These are phyloP conservation scores for Rhyacophila evoluta DNA, from an alignment of 2,888 invertebrate genomes.

Conservation along the genomic window DNA sequence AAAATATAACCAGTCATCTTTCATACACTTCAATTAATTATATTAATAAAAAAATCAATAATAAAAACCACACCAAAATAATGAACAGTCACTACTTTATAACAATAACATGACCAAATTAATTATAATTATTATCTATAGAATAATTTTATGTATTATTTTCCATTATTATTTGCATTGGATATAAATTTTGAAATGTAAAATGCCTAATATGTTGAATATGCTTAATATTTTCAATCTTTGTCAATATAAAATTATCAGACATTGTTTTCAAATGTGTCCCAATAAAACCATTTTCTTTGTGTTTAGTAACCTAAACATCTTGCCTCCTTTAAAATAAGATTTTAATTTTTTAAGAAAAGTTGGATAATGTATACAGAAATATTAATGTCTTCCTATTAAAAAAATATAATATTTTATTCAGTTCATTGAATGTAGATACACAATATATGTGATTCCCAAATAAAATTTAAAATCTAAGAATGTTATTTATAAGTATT, in stretches of 20 bases:
- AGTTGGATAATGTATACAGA: conserved; percentile 43
- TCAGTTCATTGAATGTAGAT: background rate
- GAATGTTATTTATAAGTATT: background rate
- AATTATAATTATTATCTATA: background rate
- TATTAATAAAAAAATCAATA: background rate
- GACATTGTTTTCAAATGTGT: too few species aligned
- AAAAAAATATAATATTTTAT: background rate
- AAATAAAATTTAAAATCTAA: background rate
- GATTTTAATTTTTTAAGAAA: background rate
- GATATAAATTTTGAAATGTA: background rate
- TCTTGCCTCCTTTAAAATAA: conserved; percentile 32
- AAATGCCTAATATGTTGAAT: background rate
- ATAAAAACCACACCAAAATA: background rate
- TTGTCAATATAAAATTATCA: too few species aligned
- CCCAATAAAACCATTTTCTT: too few species aligned
- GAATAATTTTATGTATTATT: background rate
- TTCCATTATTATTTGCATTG: background rate
- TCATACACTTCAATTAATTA: too few species aligned
- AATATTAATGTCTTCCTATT: conserved; percentile 50
- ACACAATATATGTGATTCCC: conserved; percentile 12
- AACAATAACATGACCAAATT: background rate
- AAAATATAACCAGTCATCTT: too few species aligned
- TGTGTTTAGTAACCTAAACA: conserved; percentile 32
- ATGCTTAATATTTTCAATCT: too few species aligned
- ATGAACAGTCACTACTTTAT: background rate